Evolutionary conservation across 2,113 vertebrate species (phyloP).

Genomic region (Corydoras maculifer): DNA sequence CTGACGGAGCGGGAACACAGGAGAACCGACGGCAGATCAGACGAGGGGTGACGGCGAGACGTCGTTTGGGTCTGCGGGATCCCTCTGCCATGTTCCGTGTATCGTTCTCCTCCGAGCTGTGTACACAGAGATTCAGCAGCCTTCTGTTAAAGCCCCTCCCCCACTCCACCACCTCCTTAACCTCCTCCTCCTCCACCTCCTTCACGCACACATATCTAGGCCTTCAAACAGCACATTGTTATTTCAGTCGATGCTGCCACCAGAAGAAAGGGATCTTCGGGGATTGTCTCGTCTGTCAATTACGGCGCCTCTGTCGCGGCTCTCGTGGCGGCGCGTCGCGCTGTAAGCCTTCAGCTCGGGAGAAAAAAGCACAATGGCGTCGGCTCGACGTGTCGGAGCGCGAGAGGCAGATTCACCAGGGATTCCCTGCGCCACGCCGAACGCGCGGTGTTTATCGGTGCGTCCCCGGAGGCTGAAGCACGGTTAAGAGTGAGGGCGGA

Average conservation of each 20-base stretch:
- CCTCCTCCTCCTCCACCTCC: too few relatives aligned
- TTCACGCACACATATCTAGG: constrained; percentile 13
- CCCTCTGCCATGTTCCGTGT: neutral
- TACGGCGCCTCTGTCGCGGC: constrained; percentile 8
- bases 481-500: constrained; percentile 16
- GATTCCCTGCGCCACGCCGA: neutral
- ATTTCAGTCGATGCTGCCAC: constrained; percentile 24
- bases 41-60: constrained; percentile 42
- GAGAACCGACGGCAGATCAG: neutral
- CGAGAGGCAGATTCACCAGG: constrained; percentile 13
- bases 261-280: constrained; percentile 26
- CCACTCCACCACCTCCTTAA: constrained; percentile 8
- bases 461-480: constrained; percentile 5
- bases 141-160: constrained; percentile 52
- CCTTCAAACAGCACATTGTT: constrained; percentile 24
- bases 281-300: constrained; percentile 31
- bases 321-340: neutral
- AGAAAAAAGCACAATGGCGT: constrained; percentile 11
- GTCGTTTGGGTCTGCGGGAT: constrained; percentile 23
- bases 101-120: constrained; percentile 36
- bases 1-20: neutral
- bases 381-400: constrained; percentile 16
- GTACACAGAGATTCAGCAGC: constrained; percentile 57
- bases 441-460: constrained; percentile 18
- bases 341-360: constrained; percentile 13